Base-by-base conservation (phyloP, 2,888 invertebrate species). In the Baronia brevicornis region DNA sequence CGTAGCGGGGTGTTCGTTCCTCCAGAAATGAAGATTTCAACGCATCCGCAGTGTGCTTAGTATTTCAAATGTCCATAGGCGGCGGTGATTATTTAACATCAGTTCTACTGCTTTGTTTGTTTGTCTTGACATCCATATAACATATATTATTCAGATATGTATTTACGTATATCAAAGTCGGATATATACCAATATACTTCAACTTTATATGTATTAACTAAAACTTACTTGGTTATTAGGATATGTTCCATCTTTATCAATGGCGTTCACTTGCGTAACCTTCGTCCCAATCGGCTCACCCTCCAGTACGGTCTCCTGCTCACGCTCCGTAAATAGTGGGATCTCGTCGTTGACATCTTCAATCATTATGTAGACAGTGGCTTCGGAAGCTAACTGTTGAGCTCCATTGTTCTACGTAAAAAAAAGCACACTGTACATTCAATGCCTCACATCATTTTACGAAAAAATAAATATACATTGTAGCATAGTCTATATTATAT, bases 301-400 rank as follows among this genome's bases (percentile, higher is more conserved):
- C 78, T 97, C 96, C 50, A 96, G 86, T 36, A 97, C 96, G 3
- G 96, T 96, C 85, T 96, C 96, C 70, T 96, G 96, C 71, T 96
- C 95, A 44, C 97, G 89, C 79, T 96, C 96, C 38, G 96, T 96
- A 80, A 98, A 97, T 46, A 96, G 86, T 11, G 98, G 97, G 58
- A 96, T 95, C 82, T 98, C 97, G 72, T 98, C 98, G 82, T 98
- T 98, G 36, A 97, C 96, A 74, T 98, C 97, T 77, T 95, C 94
- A 42, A 98, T 85, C 87, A 94, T 92, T 57, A 97, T 95, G 84
- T 91, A 93, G 47, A 97, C 95, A 18, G 96, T 96, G 15, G 96
- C 94, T 82, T 96, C 96, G 8, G 95, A 95, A 35, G 96, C 96
- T 62, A 97, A 86, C 84, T 97, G 97, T 67, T 96, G 96, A 31